Conservation (phyloP, 2,797 vertebrate species). For the Tokudaia muenninki region DNA sequence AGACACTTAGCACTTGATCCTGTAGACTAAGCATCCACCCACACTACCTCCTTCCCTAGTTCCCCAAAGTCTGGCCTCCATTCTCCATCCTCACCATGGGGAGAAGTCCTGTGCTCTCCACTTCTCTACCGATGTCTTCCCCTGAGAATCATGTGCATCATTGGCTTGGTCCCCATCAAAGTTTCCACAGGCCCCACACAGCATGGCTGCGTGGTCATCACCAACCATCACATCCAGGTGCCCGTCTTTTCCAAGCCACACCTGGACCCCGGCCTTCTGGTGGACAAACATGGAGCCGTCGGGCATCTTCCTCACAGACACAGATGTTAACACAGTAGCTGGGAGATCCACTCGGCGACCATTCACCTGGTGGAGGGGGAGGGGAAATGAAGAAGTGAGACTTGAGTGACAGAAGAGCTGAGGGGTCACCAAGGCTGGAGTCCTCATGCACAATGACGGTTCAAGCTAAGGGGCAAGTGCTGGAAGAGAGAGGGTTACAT, state of each 20-base stretch:
- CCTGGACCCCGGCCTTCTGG: conserved; percentile 82
- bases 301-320: conserved; percentile 55
- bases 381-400: conserved; percentile 33
- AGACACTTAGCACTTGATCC: conserved; percentile 16
- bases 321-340: conserved; percentile 77
- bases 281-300: conserved; percentile 84
- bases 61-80: not conserved
- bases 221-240: conserved; percentile 84
- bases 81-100: conserved; percentile 87
- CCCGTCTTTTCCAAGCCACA: conserved; percentile 85
- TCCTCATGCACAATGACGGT: not conserved
- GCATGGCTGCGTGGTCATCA: conserved; percentile 75
- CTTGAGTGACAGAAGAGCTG: not conserved
- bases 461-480: not conserved
- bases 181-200: conserved; percentile 91
- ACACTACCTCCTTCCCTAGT: not conserved
- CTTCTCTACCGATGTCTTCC: conserved; percentile 68
- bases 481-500: not conserved
- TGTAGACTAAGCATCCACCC: not conserved
- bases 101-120: conserved; percentile 90
- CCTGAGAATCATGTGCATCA: conserved; percentile 83
- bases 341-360: conserved; percentile 87
- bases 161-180: conserved; percentile 87
- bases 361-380: conserved; percentile 86
- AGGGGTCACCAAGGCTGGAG: not conserved